Base-by-base conservation (phyloP, 53 echinoderm and acorn worm genomes). In the Actinopyga echinites region DNA sequence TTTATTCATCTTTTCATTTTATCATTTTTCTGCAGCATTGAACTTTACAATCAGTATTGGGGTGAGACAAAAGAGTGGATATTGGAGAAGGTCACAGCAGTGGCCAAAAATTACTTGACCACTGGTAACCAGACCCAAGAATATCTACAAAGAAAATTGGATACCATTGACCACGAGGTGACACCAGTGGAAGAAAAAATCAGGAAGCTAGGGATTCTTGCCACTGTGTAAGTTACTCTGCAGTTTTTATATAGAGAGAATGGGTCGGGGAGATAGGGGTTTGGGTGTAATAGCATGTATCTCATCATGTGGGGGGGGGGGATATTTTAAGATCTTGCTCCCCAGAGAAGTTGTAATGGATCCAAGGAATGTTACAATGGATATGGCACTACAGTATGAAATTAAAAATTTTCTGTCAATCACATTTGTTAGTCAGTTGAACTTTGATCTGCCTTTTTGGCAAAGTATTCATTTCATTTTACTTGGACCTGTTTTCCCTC, bases 41-140 rank as follows among this genome's bases (percentile, higher is more conserved):
- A 96, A 59, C 69, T 96, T 59, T 96, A 96, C 86, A 94, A 96
- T 52, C 97, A 96, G 37, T 91, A 94, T 5, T 94, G 94, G 92
- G 97, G 93, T 33, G 97, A 96, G 67, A 86, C 94, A 64, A 96
- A 96, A 64, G 97, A 96, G 35, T 96, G 97, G 97, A 96, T 96
- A 33, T 79, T 92, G 79, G 97, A 96, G 56, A 96, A 96, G 74
- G 83, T 94, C 33, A 64, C 66, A 25, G 94, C 94, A 13, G 79
- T 96, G 33, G 87, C 88, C 3, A 81, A 83, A 35, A 88, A 92
- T 65, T 90, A 94, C 62, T 88, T 87, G 5, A 92, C 89, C 13
- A 88, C 86, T 56, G 91, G 93, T 30, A 61, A 86, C 26, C 87
- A 83, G 30, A 79, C 97, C 0, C 85, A 90, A 11, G 90, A 92